Conservation (phyloP, 2,113 vertebrate species). For the Lepisosteus osseus region DNA sequence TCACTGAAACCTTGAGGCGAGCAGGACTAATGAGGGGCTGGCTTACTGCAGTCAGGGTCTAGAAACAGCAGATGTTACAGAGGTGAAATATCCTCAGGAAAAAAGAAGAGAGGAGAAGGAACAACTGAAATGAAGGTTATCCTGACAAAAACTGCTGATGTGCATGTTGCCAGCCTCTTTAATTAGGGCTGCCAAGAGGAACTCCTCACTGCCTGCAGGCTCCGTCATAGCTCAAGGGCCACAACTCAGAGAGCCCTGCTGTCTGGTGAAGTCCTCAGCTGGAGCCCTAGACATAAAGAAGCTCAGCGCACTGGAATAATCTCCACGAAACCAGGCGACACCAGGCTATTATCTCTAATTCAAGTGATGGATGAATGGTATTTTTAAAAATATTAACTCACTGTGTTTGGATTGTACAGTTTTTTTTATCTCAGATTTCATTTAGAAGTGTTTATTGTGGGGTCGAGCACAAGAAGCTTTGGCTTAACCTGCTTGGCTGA, state of each 20-base stretch:
- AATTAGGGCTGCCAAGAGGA: conserved; percentile 19
- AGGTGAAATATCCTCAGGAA: conserved; percentile 23
- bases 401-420: neutral
- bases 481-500: too few species aligned
- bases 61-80: conserved; percentile 25
- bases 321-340: too few species aligned
- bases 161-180: conserved; percentile 7
- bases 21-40: conserved; percentile 14
- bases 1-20: conserved; percentile 7
- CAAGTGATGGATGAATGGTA: too few species aligned
- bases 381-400: neutral
- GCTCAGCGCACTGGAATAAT: neutral
- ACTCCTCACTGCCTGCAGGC: neutral
- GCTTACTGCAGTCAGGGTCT: conserved; percentile 7
- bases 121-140: conserved; percentile 20
- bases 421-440: neutral
- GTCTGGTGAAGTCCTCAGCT: neutral
- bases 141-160: conserved; percentile 11
- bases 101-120: conserved; percentile 14
- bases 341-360: too few species aligned
- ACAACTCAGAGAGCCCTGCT: conserved; percentile 7
- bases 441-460: too few species aligned
- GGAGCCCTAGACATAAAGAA: neutral
- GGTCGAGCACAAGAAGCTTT: too few species aligned
- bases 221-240: neutral